Evolutionary conservation across 2,888 invertebrate genomes (phyloP).

Genomic region (Embidobia sp.): DNA sequence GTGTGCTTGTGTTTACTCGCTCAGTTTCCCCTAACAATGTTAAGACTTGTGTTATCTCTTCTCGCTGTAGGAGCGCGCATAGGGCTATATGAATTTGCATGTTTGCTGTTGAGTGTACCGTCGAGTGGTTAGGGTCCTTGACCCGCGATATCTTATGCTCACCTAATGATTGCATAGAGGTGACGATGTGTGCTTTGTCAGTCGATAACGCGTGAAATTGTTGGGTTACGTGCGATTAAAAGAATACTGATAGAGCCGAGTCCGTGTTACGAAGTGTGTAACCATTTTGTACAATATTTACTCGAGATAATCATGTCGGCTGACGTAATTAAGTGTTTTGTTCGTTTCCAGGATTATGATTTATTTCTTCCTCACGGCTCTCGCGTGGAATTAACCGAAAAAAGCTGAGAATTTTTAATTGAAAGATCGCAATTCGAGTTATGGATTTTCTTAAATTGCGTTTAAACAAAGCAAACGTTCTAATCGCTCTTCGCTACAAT

Average conservation of each 20-base stretch:
- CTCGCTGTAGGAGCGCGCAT: slow-evolving; percentile 29
- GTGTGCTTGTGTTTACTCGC: slow-evolving; percentile 11
- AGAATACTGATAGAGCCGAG: slow-evolving; percentile 34
- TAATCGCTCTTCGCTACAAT: slow-evolving; percentile 14
- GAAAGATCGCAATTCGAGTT: too few species aligned
- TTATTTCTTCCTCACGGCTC: too few species aligned
- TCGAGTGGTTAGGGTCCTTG: slow-evolving; percentile 66
- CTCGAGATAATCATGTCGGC: slow-evolving; percentile 33
- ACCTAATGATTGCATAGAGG: slow-evolving; percentile 66
- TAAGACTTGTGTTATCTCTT: slow-evolving; percentile 53
- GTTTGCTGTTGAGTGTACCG: slow-evolving; percentile 57
- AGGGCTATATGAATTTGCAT: slow-evolving; percentile 60
- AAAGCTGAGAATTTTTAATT: too few species aligned
- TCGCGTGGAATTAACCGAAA: too few species aligned
- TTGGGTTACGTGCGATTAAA: slow-evolving; percentile 66
- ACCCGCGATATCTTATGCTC: slow-evolving; percentile 68
- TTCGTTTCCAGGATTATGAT: background rate
- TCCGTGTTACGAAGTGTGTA: slow-evolving; percentile 22
- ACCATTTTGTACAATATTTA: slow-evolving; percentile 55
- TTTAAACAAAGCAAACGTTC: background rate
- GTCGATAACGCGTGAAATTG: slow-evolving; percentile 70
- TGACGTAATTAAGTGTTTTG: slow-evolving; percentile 54
- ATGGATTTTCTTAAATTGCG: too few species aligned
- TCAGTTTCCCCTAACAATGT: slow-evolving; percentile 33
- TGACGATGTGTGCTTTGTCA: slow-evolving; percentile 68